Percentiles rank a stretch among this genome's conserved stretches.
These are phyloP conservation scores for Rutilus rutilus DNA, from an alignment of 2,113 vertebrate genomes.

Conservation along the genomic window DNA sequence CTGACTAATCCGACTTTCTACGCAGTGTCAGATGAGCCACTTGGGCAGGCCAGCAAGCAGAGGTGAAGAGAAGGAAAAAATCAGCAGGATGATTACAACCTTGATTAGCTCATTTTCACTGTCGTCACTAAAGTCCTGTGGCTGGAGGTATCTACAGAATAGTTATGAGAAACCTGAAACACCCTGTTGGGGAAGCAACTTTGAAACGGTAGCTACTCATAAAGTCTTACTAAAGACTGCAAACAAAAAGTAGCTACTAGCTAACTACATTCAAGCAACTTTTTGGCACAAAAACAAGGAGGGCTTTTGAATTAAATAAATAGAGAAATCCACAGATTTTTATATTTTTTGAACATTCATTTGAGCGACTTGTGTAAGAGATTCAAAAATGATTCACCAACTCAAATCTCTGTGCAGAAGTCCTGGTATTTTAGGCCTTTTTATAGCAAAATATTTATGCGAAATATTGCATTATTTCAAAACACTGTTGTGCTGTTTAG, in stretches of 20 bases:
- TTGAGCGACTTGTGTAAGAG: background rate
- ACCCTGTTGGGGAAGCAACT: background rate
- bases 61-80: conserved; percentile 5
- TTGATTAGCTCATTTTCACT: background rate
- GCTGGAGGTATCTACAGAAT: background rate
- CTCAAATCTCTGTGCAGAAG: background rate
- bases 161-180: background rate
- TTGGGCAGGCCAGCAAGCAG: background rate
- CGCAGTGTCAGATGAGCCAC: conserved; percentile 17
- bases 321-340: too few relatives aligned
- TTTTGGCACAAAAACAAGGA: background rate
- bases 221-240: too few relatives aligned
- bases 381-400: background rate
- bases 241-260: too few relatives aligned
- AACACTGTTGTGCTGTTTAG: background rate
- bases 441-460: background rate
- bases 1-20: conserved; percentile 49
- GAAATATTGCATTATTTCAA: too few relatives aligned
- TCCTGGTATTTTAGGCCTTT: background rate
- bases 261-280: background rate
- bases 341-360: too few relatives aligned
- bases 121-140: background rate
- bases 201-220: background rate
- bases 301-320: background rate
- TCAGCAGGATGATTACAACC: background rate